Conservation (phyloP, 2,888 invertebrate genomes). For the Drosophila bunnanda region DNA sequence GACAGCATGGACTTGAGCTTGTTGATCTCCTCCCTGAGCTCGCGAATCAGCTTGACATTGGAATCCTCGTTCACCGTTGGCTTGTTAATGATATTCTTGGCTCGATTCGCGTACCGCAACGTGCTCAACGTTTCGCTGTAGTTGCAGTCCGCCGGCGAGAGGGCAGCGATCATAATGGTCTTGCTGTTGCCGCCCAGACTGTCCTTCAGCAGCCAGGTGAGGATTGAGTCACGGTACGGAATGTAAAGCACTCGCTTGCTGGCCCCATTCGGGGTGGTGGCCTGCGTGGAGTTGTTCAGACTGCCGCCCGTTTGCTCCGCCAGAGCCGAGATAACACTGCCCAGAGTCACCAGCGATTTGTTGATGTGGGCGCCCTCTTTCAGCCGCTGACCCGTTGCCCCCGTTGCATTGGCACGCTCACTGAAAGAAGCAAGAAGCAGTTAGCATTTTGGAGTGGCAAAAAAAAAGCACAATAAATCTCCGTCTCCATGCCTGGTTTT, state of each 20-base stretch:
- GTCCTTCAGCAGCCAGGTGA: conserved; percentile 95
- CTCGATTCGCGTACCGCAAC: conserved; percentile 93
- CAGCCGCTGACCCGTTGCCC: conserved; percentile 94
- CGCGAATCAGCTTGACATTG: conserved; percentile 94
- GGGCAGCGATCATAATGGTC: conserved; percentile 95
- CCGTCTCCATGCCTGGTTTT: conserved; percentile 8
- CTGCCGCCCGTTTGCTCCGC: conserved; percentile 87
- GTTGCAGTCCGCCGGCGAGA: conserved; percentile 93
- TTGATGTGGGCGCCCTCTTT: conserved; percentile 96
- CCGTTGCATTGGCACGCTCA: conserved; percentile 94
- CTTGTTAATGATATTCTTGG: conserved; percentile 96
- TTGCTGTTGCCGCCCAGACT: conserved; percentile 95
- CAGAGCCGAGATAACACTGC: conserved; percentile 94
- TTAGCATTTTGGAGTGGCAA: not conserved
- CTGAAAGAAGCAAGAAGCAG: conserved; percentile 84
- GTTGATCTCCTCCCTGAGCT: conserved; percentile 93
- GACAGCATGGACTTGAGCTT: conserved; percentile 91
- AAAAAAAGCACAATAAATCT: not conserved
- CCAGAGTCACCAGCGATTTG: conserved; percentile 94
- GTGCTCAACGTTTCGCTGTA: conserved; percentile 95
- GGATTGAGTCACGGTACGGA: conserved; percentile 94
- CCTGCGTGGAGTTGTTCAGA: conserved; percentile 54
- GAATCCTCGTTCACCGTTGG: conserved; percentile 96
- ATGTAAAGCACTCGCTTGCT: conserved; percentile 88
- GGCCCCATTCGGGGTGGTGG: conserved; percentile 84